phyloP scores from a whole-genome alignment of 2,888 invertebrate species.

The Acanthosepion lycidas region DNA sequence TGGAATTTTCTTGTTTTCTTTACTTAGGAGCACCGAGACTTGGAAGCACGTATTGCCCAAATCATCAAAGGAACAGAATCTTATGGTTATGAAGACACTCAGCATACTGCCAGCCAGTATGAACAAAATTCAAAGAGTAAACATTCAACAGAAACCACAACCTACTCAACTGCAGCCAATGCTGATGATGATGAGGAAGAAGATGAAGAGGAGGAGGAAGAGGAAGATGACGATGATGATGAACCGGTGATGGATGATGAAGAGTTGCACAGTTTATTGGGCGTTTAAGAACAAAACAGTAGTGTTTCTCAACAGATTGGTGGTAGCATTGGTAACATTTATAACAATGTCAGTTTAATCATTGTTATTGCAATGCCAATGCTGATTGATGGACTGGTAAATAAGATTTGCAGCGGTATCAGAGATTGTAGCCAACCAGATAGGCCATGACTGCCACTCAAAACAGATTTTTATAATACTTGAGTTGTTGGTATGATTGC shows the following conservation, averaged over 20 bases:
- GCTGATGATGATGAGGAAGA: constrained; percentile 56
- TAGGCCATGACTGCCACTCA: background rate
- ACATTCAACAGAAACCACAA: constrained; percentile 48
- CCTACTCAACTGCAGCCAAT: background rate
- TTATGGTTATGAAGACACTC: constrained; percentile 49
- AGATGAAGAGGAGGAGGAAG: constrained; percentile 55
- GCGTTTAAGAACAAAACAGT: constrained; percentile 55
- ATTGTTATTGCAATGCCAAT: background rate
- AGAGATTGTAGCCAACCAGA: background rate
- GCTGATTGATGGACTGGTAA: constrained; percentile 2
- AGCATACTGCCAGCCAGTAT: constrained; percentile 47
- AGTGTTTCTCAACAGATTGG: background rate
- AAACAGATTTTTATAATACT: background rate
- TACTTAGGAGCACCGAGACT: constrained; percentile 66
- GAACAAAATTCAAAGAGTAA: constrained; percentile 36
- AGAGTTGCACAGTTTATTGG: constrained; percentile 68
- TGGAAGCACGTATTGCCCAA: constrained; percentile 72
- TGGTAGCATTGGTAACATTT: background rate
- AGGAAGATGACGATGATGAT: constrained; percentile 57
- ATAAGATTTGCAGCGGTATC: background rate
- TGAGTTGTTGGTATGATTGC: background rate
- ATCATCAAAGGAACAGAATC: constrained; percentile 65
- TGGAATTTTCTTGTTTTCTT: constrained; percentile 34
- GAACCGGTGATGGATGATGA: constrained; percentile 69
- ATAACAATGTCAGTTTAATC: background rate